These are phyloP conservation scores for Molothrus aeneus DNA, from an alignment of 2,797 vertebrate species.

Conservation along the genomic window DNA sequence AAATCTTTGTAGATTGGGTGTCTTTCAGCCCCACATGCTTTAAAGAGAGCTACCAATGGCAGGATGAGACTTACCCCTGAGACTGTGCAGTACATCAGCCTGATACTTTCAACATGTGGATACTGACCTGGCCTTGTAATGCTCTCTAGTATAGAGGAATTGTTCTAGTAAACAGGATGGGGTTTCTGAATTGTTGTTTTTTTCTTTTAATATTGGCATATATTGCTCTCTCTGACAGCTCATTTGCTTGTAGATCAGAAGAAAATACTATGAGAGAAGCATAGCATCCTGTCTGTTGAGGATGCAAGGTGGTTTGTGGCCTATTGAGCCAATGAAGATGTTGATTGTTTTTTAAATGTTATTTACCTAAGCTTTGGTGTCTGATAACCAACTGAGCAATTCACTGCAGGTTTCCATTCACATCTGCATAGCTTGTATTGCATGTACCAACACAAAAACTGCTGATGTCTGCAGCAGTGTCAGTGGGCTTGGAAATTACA, in stretches of 20 bases:
- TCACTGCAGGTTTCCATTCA: background rate
- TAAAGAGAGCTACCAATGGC: background rate
- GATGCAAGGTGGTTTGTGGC: background rate
- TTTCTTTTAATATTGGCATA: background rate
- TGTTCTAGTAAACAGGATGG: background rate
- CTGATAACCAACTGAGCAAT: background rate
- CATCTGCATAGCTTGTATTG: background rate
- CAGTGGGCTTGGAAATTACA: background rate
- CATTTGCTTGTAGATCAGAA: background rate
- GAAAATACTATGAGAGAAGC: background rate
- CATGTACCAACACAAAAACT: background rate
- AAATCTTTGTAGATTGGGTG: background rate
- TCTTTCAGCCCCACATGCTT: background rate
- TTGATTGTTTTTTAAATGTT: background rate
- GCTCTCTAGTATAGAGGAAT: background rate
- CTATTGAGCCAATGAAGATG: background rate
- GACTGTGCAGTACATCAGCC: background rate
- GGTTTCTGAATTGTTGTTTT: background rate
- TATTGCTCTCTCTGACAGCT: background rate
- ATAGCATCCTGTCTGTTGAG: background rate
- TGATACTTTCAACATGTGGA: background rate
- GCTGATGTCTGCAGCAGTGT: background rate
- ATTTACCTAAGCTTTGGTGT: background rate
- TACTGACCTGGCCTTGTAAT: background rate
- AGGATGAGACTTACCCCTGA: background rate